Evolutionary conservation across 2,797 vertebrate species (phyloP).

Genomic region (Eutrigla gurnardus): DNA sequence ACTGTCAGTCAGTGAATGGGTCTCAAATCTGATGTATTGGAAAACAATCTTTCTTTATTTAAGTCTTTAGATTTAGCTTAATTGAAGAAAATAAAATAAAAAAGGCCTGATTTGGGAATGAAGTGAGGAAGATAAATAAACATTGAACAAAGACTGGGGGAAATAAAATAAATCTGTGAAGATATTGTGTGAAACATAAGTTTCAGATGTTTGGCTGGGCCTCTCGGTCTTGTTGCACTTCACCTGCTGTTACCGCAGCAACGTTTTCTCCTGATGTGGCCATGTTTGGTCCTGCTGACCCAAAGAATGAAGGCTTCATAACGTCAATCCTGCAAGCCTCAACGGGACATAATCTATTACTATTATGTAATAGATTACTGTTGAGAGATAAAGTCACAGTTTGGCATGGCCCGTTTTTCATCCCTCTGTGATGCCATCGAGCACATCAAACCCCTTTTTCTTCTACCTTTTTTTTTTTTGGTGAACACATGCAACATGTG

Average conservation of each 20-base stretch:
- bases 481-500: conserved; percentile 8
- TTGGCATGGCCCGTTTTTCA: conserved; percentile 5
- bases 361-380: conserved; percentile 19
- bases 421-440: background rate
- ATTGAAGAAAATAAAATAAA: too few relatives aligned
- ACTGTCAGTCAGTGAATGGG: conserved; percentile 29
- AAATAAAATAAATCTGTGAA: conserved; percentile 41
- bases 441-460: conserved; percentile 1
- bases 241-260: conserved; percentile 43
- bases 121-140: conserved; percentile 49
- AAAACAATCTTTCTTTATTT: conserved; percentile 2
- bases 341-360: background rate
- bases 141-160: conserved; percentile 36
- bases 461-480: background rate
- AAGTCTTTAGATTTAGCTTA: conserved; percentile 35
- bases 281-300: background rate
- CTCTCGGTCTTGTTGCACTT: conserved; percentile 35
- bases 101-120: conserved; percentile 33
- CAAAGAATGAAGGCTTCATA: background rate
- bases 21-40: conserved; percentile 1
- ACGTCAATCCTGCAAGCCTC: conserved; percentile 6
- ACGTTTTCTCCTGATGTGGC: conserved; percentile 1
- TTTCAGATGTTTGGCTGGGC: conserved; percentile 72
- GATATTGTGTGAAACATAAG: conserved; percentile 38
- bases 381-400: conserved; percentile 11